Evolutionary conservation across 2,113 vertebrate genomes (phyloP).

Genomic region (Columbina picui): DNA sequence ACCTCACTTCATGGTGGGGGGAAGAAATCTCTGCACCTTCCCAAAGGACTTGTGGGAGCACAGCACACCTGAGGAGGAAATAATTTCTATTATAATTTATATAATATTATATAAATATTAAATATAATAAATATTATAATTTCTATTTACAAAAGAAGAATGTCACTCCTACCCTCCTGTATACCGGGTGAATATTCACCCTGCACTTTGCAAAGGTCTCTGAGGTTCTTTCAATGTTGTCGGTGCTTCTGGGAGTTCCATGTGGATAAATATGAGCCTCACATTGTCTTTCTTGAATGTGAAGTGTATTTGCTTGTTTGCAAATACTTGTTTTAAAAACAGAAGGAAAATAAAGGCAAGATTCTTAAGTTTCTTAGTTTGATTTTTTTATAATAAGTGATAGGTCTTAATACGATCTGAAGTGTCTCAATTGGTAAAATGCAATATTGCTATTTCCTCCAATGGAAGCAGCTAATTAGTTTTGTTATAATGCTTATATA

Average conservation of each 20-base stretch:
- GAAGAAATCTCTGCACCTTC: background rate
- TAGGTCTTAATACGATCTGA: background rate
- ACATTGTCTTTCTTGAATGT: background rate
- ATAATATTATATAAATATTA: no score
- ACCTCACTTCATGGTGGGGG: background rate
- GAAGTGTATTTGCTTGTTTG: background rate
- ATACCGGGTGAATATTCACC: background rate
- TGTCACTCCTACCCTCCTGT: accelerated
- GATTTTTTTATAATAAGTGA: background rate
- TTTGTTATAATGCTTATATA: background rate
- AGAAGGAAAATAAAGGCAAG: background rate
- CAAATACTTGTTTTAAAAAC: background rate
- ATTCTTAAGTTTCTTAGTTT: background rate
- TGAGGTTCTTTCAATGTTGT: background rate
- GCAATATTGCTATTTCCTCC: background rate
- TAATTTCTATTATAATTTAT: background rate
- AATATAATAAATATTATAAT: no score
- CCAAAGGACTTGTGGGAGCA: background rate
- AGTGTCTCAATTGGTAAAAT: background rate
- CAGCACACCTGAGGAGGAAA: accelerated
- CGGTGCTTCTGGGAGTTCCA: background rate
- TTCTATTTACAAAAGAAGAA: background rate
- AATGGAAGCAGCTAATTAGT: background rate
- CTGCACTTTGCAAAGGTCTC: background rate
- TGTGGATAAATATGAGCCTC: background rate